These are phyloP conservation scores for Notoglanidium macrostoma DNA, from an alignment of 2,797 vertebrate species.

Conservation along the genomic window DNA sequence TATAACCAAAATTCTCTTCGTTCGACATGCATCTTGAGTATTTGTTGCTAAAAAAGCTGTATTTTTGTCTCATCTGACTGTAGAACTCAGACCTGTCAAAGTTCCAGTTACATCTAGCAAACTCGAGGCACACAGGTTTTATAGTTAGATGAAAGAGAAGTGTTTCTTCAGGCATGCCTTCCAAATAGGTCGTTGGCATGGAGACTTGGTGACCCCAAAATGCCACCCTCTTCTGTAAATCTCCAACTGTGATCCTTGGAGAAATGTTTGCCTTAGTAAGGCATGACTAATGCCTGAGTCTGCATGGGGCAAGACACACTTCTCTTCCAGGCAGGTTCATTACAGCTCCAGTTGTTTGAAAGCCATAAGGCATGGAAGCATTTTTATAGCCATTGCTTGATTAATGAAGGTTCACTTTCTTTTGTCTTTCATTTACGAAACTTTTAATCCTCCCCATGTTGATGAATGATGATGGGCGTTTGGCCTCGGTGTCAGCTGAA, in stretches of 20 bases:
- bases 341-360: background rate
- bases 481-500: background rate
- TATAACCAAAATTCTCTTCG: background rate
- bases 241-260: constrained; percentile 6
- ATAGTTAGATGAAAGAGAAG: background rate
- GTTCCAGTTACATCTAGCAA: background rate
- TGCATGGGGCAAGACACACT: background rate
- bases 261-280: background rate
- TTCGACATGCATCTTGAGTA: background rate
- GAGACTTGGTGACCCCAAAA: background rate
- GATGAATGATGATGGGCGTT: background rate
- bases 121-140: background rate
- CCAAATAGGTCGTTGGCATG: background rate
- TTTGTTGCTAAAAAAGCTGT: background rate
- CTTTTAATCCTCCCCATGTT: background rate
- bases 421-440: background rate
- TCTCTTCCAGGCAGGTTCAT: background rate
- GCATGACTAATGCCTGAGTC: too few species aligned
- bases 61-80: background rate
- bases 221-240: background rate
- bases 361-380: background rate
- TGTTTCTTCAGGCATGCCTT: background rate
- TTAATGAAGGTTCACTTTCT: background rate
- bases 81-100: background rate
- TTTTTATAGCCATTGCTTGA: background rate